Percentiles rank a stretch among this genome's conserved stretches.
These are phyloP conservation scores for Pontoporia blainvillei DNA, from an alignment of 2,113 vertebrate genomes.

Conservation along the genomic window DNA sequence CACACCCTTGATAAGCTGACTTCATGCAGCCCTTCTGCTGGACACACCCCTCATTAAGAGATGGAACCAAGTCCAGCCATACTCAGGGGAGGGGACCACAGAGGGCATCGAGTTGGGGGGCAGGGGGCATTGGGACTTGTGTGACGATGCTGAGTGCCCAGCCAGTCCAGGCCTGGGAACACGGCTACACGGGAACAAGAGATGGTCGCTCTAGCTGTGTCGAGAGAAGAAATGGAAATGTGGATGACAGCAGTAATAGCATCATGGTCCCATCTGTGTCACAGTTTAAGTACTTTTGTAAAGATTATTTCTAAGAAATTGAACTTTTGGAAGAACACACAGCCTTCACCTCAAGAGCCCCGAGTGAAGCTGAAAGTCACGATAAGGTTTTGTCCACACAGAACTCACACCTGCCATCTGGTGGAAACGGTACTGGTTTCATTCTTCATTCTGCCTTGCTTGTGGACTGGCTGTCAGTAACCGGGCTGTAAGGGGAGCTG, in stretches of 20 bases:
- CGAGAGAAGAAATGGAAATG: neutral
- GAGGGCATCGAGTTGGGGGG: fast-evolving
- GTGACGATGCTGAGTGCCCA: neutral
- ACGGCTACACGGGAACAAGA: fast-evolving
- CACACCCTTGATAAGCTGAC: fast-evolving
- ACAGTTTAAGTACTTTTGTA: neutral
- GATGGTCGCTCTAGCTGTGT: fast-evolving
- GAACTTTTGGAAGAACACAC: neutral
- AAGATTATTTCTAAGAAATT: neutral
- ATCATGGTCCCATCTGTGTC: neutral
- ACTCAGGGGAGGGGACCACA: too few species aligned
- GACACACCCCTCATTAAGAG: neutral
- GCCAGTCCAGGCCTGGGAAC: neutral
- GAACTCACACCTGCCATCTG: neutral
- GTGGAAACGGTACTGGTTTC: neutral
- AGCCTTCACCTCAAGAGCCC: neutral
- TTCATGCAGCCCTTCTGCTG: neutral
- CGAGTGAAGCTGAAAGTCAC: neutral
- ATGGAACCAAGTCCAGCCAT: neutral
- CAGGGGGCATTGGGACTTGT: fast-evolving
- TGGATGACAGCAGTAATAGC: fast-evolving
- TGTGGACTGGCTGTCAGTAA: neutral
- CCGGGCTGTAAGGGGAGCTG: neutral
- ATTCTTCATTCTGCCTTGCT: constrained; percentile 11
- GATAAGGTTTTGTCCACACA: neutral